Percentiles rank a stretch among this genome's conserved stretches.
Conservation (phyloP, 2,113 vertebrate genomes). For the Pachycephala philippinensis region DNA sequence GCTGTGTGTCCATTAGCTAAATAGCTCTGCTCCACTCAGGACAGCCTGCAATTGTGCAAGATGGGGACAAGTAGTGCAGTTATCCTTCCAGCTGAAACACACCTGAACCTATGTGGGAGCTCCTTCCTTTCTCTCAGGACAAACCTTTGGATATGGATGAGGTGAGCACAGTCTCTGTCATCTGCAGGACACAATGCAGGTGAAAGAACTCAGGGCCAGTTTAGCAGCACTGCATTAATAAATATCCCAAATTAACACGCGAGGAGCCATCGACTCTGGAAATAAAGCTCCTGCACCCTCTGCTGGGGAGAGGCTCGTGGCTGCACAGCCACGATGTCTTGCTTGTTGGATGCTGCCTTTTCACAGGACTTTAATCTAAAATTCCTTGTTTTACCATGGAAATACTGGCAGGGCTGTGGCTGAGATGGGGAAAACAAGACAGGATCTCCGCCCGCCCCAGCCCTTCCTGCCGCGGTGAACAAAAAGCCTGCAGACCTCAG, state of each 20-base stretch:
- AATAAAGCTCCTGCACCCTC: conserved; percentile 45
- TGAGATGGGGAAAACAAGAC: not conserved
- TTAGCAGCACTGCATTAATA: not conserved
- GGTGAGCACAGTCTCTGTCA: not conserved
- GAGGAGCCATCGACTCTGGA: not conserved
- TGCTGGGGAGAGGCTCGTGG: not conserved
- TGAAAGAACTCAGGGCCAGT: not conserved
- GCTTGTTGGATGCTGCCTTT: fast-evolving
- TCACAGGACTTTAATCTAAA: not conserved
- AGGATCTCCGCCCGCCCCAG: not conserved
- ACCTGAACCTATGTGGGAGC: fast-evolving
- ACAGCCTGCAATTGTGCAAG: not conserved
- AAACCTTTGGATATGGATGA: not conserved
- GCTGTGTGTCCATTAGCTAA: not conserved
- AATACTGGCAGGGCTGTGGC: not conserved
- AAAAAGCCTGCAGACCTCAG: not conserved
- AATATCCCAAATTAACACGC: not conserved
- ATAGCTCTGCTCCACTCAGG: not conserved
- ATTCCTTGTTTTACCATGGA: not conserved
- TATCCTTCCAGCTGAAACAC: not conserved
- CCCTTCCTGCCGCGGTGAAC: not conserved
- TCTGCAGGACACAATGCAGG: not conserved
- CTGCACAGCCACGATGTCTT: not conserved
- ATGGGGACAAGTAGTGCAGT: fast-evolving
- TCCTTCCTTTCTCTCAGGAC: not conserved